These are phyloP conservation scores for Cyprinella venusta DNA, from an alignment of 2,797 vertebrate genomes.

Conservation along the genomic window DNA sequence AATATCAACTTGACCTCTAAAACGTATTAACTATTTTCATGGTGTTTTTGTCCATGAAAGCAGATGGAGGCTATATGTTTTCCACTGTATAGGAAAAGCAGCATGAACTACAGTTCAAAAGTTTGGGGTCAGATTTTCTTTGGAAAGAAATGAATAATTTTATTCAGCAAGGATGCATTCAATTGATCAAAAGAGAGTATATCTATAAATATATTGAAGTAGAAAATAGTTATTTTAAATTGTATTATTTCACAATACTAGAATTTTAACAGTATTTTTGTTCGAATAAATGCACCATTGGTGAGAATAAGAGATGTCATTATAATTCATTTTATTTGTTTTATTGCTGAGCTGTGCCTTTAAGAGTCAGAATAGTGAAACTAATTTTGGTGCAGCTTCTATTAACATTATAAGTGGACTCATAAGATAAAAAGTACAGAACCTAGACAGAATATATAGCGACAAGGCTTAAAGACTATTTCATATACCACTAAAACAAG, in stretches of 20 bases:
- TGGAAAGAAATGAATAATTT: no score
- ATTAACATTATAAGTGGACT: not conserved
- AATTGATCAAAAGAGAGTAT: not conserved
- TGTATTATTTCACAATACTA: not conserved
- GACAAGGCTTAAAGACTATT: not conserved
- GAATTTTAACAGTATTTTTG: not conserved
- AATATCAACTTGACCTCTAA: not conserved
- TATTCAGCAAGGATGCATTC: no score
- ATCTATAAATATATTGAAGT: not conserved
- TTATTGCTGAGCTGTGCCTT: not conserved
- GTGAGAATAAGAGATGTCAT: not conserved
- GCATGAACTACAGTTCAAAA: no score
- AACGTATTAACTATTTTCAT: not conserved
- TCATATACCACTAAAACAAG: constrained; percentile 6
- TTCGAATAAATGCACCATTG: not conserved
- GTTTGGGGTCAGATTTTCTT: no score
- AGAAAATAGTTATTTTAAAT: not conserved
- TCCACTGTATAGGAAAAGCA: not conserved
- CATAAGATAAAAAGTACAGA: not conserved
- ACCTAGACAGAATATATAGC: not conserved
- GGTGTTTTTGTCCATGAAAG: not conserved
- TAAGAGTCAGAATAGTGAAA: not conserved
- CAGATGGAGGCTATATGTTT: not conserved
- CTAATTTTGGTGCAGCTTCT: not conserved
- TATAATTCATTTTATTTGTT: no score